Evolutionary conservation across 2,888 invertebrate species (phyloP), one percentile per base, ranked within the genome.

Genomic region (Ditula angustiorana): DNA sequence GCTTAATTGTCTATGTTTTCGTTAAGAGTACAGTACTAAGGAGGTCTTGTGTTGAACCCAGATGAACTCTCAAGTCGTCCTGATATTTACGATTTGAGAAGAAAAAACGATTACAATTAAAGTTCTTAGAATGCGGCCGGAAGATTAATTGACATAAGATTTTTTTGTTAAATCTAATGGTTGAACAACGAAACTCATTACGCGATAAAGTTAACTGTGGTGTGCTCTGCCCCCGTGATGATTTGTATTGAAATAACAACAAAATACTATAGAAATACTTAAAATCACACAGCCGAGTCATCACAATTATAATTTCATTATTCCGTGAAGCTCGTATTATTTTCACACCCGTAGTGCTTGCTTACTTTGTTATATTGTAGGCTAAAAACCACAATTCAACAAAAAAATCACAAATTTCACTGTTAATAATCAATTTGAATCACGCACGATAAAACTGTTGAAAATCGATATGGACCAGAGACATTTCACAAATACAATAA

Each of bases 371-470:
- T 19, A 41, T 19, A 41, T 10, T n/a, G n/a, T n/a, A n/a, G n/a
- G n/a, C n/a, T 19, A 19, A 8, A 19, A 1, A 19, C 19, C 3
- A 19, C 10, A 3, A 41, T 41, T 19, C 41, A 19, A 41, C 41
- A 3, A 41, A 10, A 16, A 41, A 37, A 37, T 37, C 37, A 13
- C 8, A 35, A 35, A 35, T 13, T 5, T 16, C 35, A 37, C 13
- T 10, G 41, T 10, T 3, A 5, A 7, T 41, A 41, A 41, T 19
- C 19, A 41, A 41, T 41, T 41, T 3, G 41, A 8, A 10, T 41
- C 41, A 41, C 41, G 3, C 16, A 41, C 41, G 41, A 41, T 41
- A 11, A 35, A 59, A 60, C 60, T 52, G 50, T 28, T 60, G 50
- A 60, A 24, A 53, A 61, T 33, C 41, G 10, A 41, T 41, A 19